Evolutionary conservation across 1,140 invertebrate species (phyloP), one percentile per base, ranked within the genome.

Genomic region (Drosophila neocordata): DNA sequence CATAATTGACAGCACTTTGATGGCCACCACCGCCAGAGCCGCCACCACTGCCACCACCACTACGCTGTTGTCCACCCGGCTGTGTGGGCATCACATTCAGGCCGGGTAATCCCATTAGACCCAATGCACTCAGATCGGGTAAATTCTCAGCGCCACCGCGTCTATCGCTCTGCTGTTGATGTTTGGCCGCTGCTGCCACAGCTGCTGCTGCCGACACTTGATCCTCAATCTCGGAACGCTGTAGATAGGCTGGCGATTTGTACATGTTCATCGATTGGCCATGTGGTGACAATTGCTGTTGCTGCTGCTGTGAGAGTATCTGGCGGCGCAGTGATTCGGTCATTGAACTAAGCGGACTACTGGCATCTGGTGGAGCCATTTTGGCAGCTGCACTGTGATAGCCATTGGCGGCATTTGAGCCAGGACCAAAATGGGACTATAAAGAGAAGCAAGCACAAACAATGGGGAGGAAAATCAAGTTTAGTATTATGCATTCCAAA

Each of bases 201-300:
- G 81, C 82, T 9, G 83, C 83, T 4, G 83, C 83, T 4, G 80
- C 87, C 6, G 89, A 88, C 7, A 91, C 78, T 48, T 90, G 90
- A 69, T 91, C 89, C 58, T 91, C 90, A 24, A 91, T 91, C 65
- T 91, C 90, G 24, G 90, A 91, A 5, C 90, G 70, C 13, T 91
- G 90, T 66, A 91, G 60, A 63, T 91, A 91, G 0, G 90, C 89
- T 24, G 90, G 90, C 0, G 89, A 90, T 60, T 91, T 91, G 73
- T 91, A 91, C 85, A 91, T 91, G 59, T 90, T 91, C 89, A 91
- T 89, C 8, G 89, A 83, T 67, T 87, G 89, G 1, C 65, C 60
- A 35, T 89, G 73, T 5, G 89, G 89, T 55, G 89, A 89, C 58
- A 90, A 85, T 6, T 90, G 85, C 13, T 82, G 77, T 44, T 82